Base-by-base conservation (phyloP, 2,797 vertebrate genomes). In the Enteromius thamalakanensis region DNA sequence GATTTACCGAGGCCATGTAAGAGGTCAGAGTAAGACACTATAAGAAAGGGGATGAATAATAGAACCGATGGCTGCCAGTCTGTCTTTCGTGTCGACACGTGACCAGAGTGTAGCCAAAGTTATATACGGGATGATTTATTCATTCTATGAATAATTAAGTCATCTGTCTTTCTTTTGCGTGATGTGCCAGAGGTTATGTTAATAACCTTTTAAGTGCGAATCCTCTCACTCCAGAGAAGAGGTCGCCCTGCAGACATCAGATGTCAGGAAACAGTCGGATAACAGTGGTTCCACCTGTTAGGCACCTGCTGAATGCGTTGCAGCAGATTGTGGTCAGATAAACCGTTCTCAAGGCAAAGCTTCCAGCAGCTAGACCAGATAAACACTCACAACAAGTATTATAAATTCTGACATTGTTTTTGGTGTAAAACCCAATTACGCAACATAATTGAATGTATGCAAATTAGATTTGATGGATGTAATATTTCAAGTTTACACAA, bases 111-210 rank as follows among this genome's bases (percentile, higher is more conserved):
- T 42, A 68, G 82, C 60, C 37, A 19, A 51, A 53, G 79, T 76
- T 67, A 81, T 83, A 81, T 76, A 51, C 69, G 55, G 49, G 53
- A 81, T 86, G 80, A 80, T 85, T 88, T 60, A 84, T 88, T 84
- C 74, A 86, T 87, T 29, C 70, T 62, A 74, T 90, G 85, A 89
- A 87, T 89, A 84, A 89, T 86, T 85, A 64, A 88, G 81, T 80
- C 75, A 58, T 65, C 60, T 34, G 47, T 67, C 72, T 79, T 37
- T 80, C 60, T 80, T 82, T 55, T 64, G 42, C 0, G 42, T 45
- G 32, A 82, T 74, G 70, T 51, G 51, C 53, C 74, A 86, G 76
- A 83, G 85, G 84, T 88, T 86, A 89, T 69, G 70, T 51, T 34
- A 77, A 83, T 45, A 74, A 85, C 84, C 84, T 80, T 82, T 55